Percentiles rank a stretch among this genome's conserved stretches.
Conservation (phyloP, 2,113 vertebrate genomes). For the Puma concolor region DNA sequence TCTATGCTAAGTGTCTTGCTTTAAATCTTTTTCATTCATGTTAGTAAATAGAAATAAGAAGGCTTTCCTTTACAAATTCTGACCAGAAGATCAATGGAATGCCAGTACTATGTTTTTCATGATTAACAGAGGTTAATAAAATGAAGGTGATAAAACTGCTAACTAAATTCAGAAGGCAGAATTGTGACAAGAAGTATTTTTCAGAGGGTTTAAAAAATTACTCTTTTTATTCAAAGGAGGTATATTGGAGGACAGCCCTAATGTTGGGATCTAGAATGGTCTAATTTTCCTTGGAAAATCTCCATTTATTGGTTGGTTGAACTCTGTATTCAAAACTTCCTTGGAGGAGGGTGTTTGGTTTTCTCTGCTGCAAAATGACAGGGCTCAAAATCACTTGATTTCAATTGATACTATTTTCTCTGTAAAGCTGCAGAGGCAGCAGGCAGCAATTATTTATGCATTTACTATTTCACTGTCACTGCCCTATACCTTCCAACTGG, state of each 20-base stretch:
- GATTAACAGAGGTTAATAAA: conserved; percentile 79
- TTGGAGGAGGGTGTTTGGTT: neutral
- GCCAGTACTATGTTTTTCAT: conserved; percentile 79
- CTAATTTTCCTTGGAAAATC: conserved; percentile 65
- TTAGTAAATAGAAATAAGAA: conserved; percentile 77
- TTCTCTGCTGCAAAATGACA: conserved; percentile 73
- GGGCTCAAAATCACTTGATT: conserved; percentile 67
- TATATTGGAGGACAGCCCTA: neutral
- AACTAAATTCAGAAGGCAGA: conserved; percentile 76
- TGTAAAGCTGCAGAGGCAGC: conserved; percentile 60
- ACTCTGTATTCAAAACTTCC: neutral
- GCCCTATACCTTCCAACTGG: conserved; percentile 16
- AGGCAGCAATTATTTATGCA: conserved; percentile 64
- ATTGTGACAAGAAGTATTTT: conserved; percentile 52
- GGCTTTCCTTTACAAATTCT: conserved; percentile 77
- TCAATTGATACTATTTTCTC: conserved; percentile 66
- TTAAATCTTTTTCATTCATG: conserved; percentile 80
- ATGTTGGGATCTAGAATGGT: conserved; percentile 35
- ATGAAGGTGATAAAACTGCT: conserved; percentile 76
- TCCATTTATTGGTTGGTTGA: neutral
- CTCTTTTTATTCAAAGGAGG: conserved; percentile 48
- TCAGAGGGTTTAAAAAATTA: conserved; percentile 43
- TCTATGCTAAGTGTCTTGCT: conserved; percentile 76
- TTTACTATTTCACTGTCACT: conserved; percentile 63
- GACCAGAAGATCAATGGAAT: conserved; percentile 75